phyloP scores from a whole-genome alignment of 2,113 vertebrate genomes.

The Dromas ardeola region DNA sequence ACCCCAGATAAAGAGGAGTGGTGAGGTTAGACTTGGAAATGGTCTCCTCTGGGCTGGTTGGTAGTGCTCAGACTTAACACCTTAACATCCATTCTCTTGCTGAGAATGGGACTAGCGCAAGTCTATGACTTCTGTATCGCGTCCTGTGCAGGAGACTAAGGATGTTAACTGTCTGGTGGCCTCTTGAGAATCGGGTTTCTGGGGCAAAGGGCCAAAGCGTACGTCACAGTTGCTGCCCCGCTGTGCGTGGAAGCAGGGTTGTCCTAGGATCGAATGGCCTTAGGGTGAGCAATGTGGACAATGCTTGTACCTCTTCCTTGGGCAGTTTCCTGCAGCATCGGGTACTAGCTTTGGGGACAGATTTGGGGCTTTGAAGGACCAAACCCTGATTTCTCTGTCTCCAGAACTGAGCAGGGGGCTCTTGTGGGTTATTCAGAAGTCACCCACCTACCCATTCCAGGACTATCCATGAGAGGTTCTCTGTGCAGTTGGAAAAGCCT shows the following conservation, averaged over 20 bases:
- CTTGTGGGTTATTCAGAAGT: not conserved
- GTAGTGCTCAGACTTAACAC: not conserved
- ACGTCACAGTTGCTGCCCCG: fast-evolving
- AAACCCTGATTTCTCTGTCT: not conserved
- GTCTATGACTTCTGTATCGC: not conserved
- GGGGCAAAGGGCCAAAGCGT: fast-evolving
- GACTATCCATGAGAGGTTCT: not conserved
- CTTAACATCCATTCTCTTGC: not conserved
- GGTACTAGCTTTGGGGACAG: not conserved
- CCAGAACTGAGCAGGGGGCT: not conserved
- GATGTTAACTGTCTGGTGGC: not conserved
- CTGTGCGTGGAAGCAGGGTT: not conserved
- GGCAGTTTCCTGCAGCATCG: not conserved
- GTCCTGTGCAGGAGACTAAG: not conserved
- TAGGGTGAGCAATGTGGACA: not conserved
- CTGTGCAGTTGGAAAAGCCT: not conserved
- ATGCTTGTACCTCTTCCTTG: not conserved
- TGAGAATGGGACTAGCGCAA: not conserved
- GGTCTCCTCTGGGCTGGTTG: not conserved
- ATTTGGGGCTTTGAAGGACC: not conserved
- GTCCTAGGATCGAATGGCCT: not conserved
- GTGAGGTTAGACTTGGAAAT: not conserved
- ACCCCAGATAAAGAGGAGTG: not conserved
- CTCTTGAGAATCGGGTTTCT: not conserved
- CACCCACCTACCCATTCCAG: not conserved